A percentile compares a stretch with the other conserved stretches of the same genome.
These are phyloP conservation scores for Automeris io DNA, from an alignment of 2,888 invertebrate genomes.

Conservation along the genomic window DNA sequence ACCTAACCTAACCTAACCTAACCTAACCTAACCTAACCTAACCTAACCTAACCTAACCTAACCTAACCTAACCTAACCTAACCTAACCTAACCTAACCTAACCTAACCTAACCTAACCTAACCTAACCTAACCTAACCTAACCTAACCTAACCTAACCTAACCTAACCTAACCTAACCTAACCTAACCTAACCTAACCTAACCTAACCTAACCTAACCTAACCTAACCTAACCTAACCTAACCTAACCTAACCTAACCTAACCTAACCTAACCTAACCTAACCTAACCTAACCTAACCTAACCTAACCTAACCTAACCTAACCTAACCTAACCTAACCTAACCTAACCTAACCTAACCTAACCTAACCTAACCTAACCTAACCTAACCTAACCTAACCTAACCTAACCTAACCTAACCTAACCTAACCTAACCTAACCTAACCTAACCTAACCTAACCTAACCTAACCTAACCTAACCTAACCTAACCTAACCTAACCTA, in stretches of 20 bases:
- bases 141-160: neutral
- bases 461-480: neutral
- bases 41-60: neutral
- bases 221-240: neutral
- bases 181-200: neutral
- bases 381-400: neutral
- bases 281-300: neutral
- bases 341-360: neutral
- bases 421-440: neutral
- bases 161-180: neutral
- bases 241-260: neutral
- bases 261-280: neutral
- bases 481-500: neutral
- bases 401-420: neutral
- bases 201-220: neutral
- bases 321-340: neutral
- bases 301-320: neutral
- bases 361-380: neutral
- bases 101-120: neutral
- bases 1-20: neutral
- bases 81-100: neutral
- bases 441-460: neutral
- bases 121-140: neutral
- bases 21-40: neutral
- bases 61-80: neutral